Base-by-base conservation (phyloP, 2,888 invertebrate genomes). In the Ametastegia equiseti region DNA sequence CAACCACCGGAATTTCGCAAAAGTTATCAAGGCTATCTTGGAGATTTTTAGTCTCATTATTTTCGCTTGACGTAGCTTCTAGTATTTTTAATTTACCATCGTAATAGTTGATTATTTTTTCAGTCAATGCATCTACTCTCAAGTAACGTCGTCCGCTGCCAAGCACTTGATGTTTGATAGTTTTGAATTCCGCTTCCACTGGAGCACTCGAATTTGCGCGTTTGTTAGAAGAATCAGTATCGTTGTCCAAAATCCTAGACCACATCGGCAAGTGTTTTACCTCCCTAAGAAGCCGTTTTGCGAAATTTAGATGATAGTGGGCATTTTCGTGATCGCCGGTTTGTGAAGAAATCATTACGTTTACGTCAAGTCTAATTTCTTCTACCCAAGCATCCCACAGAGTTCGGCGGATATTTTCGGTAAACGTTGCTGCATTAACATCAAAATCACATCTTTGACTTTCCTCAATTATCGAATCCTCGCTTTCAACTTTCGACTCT, bases 401-500 rank as follows among this genome's bases (percentile, higher is more conserved):
- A 60, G 23, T 60, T 23, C 5, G 0, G 57, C 27, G 11, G 27
- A 27, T 27, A 9, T 60, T 13, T 6, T 23, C 23, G 27, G 23
- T 60, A 1, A 11, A 7, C 1, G 13, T 27, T 60, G 27, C 57
- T 23, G 9, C 57, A 27, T 60, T 13, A 27, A 11, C 15, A 27
- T 60, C 27, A 7, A 13, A 23, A 27, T 60, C 13, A 11, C 11
- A 7, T 27, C 1, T 5, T 60, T 60, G 27, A 13, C 27, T 60
- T 60, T 27, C 27, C 6, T 60, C 23, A 60, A 7, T 7, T 7
- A 9, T 27, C 1, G 9, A 23, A 1, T 60, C 13, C 6, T 60
- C 27, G 23, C 23, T 81, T 82, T 54, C 80, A 81, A 30, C 30
- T 45, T 47, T 50, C 39, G 7, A 11, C 36, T 39, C 67, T n/a